Percentiles rank a stretch among this genome's conserved stretches.
These are phyloP conservation scores for Aquatica leii DNA, from an alignment of 2,888 invertebrate species.

Conservation along the genomic window DNA sequence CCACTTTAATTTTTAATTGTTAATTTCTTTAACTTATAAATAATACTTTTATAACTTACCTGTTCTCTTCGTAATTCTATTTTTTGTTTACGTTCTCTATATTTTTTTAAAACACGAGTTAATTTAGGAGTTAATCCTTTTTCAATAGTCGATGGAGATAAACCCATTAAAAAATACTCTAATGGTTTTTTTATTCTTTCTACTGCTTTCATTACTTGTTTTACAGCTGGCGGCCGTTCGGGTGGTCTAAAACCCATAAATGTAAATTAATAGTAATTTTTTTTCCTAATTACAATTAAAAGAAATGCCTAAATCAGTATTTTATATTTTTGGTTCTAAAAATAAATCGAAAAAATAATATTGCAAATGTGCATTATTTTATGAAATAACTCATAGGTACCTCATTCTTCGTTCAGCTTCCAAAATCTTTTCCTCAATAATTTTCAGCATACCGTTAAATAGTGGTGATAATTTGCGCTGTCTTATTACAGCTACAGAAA, in stretches of 20 bases:
- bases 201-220: conserved; percentile 39
- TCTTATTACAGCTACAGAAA: conserved; percentile 66
- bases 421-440: conserved; percentile 68
- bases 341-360: background rate
- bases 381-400: conserved; percentile 58
- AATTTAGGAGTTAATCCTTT: conserved; percentile 63
- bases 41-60: no score
- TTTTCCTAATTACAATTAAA: no score
- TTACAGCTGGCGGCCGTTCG: conserved; percentile 47
- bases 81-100: conserved; percentile 61
- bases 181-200: conserved; percentile 54
- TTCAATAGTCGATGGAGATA: conserved; percentile 56
- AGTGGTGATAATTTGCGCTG: conserved; percentile 68
- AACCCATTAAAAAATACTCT: conserved; percentile 62
- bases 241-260: conserved; percentile 48
- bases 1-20: conserved; percentile 64
- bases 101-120: conserved; percentile 63
- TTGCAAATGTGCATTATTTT: no score
- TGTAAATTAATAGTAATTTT: no score
- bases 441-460: conserved; percentile 65
- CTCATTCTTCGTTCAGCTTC: conserved; percentile 66
- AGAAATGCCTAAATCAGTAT: no score
- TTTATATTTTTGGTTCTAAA: no score
- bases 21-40: background rate
- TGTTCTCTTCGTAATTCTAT: conserved; percentile 62